These are phyloP conservation scores for Tiphia femorata DNA, from an alignment of 2,888 invertebrate genomes.

Conservation along the genomic window DNA sequence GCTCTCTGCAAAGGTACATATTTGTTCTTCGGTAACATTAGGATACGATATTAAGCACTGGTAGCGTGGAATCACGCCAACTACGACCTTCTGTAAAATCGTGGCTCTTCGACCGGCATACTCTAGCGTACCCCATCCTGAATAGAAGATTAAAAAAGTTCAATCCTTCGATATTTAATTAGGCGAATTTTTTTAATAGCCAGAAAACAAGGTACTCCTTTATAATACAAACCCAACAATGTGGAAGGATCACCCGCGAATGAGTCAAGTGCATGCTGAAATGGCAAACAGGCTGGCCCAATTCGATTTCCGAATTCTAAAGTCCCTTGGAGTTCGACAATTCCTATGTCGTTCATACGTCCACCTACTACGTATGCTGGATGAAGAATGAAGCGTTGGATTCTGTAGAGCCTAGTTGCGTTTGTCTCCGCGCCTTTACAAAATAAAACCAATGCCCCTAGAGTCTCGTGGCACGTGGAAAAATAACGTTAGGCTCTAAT, in stretches of 20 bases:
- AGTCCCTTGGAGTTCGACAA: conserved; percentile 63
- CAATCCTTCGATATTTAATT: conserved; percentile 23
- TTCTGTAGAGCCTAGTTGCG: conserved; percentile 66
- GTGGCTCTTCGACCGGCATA: conserved; percentile 71
- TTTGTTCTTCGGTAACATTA: conserved; percentile 42
- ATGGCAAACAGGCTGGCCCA: conserved; percentile 77
- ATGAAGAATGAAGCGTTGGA: conserved; percentile 68
- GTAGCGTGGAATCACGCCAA: conserved; percentile 70
- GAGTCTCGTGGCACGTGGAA: too few species aligned
- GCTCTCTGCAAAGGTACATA: conserved; percentile 72
- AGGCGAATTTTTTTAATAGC: background rate
- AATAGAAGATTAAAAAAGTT: conserved; percentile 22
- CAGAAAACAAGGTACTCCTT: too few species aligned
- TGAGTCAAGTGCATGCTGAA: conserved; percentile 58
- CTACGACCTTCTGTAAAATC: conserved; percentile 70
- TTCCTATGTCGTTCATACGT: conserved; percentile 75
- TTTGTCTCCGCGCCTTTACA: conserved; percentile 71
- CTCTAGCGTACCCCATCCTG: conserved; percentile 76
- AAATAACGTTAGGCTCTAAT: too few species aligned
- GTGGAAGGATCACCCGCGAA: conserved; percentile 53
- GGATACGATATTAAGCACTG: conserved; percentile 64
- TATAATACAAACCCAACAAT: conserved; percentile 33
- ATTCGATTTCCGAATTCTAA: conserved; percentile 72
- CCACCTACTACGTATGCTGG: too few species aligned
- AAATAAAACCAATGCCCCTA: too few species aligned